Evolutionary conservation across 2,797 vertebrate genomes (phyloP), one percentile per base, ranked within the genome.

Genomic region (Malurus splendens): DNA sequence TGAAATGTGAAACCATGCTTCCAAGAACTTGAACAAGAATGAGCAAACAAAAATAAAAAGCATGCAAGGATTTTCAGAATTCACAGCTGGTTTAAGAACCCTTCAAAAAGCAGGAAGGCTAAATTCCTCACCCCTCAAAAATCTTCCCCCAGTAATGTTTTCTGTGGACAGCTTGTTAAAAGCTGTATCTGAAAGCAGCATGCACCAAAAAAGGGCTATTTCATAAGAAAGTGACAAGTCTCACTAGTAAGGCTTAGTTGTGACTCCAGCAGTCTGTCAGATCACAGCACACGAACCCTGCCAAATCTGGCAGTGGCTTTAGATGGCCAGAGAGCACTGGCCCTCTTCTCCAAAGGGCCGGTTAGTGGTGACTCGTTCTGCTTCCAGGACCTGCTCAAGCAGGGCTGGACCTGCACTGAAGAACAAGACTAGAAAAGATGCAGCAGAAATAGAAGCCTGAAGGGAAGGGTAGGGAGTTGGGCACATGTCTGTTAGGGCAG

Each of bases 251-350:
- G 62, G 42, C 18, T 5, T 42, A 16, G n/a, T 10, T 55, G 18
- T 27, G 28, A 14, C 18, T 42, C 16, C 7, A 42, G 42, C 54
- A 30, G 54, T 48, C 22, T 55, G 52, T 24, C 61, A 86, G 39
- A 45, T 6, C 67, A 32, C 33, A 38, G 50, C 9, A 15, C 9
- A 44, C 0, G 0, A 79, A 57, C 0, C 2, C 28, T 56, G 41
- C 59, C 45, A 56, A 64, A 38, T 20, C 30, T 0, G 6, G 48
- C 38, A 74, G 59, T 36, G 72, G 67, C 51, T 81, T 72, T 10
- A 47, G 60, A 39, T 8, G 25, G 56, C 48, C 64, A 41, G 64
- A 51, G 17, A 84, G 32, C 15, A 6, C 27, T 48, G 45, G 19
- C n/a, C 44, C 2, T 1, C 6, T 45, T 65, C 67, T 75, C 41